A percentile compares a stretch with the other conserved stretches of the same genome.
Evolutionary conservation across 2,888 invertebrate genomes (phyloP).

Genomic region (Mylabris sibirica): DNA sequence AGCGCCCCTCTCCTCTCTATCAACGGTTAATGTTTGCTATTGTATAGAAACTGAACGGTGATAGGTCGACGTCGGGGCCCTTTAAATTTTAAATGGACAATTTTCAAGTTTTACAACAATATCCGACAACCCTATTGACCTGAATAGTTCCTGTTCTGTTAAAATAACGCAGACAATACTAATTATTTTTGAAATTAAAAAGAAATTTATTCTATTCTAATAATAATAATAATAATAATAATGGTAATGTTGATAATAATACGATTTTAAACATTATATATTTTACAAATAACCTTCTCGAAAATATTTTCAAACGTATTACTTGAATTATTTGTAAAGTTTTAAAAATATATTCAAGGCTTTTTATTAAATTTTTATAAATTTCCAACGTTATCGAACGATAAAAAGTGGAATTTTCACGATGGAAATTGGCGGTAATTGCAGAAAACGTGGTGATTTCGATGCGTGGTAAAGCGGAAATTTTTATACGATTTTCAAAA

Average conservation of each 20-base stretch:
- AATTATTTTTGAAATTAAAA: slow-evolving; percentile 40
- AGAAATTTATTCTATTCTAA: slow-evolving; percentile 19
- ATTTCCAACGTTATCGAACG: neutral
- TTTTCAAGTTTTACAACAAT: slow-evolving; percentile 18
- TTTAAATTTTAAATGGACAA: slow-evolving; percentile 45
- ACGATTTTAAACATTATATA: slow-evolving; percentile 1
- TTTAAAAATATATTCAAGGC: neutral
- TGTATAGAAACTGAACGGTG: neutral
- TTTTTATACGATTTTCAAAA: neutral
- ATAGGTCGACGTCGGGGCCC: slow-evolving; percentile 19
- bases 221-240: slow-evolving; percentile 10
- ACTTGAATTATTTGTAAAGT: neutral
- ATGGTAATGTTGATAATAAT: slow-evolving; percentile 20
- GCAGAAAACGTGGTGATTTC: neutral
- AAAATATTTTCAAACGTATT: neutral
- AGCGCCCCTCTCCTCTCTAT: slow-evolving; percentile 12
- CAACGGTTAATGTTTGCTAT: neutral
- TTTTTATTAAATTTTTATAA: neutral
- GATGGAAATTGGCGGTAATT: neutral
- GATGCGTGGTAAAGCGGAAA: slow-evolving; percentile 3
- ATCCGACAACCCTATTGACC: slow-evolving; percentile 41
- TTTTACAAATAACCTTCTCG: neutral
- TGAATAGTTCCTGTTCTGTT: slow-evolving; percentile 35
- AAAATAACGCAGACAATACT: slow-evolving; percentile 34
- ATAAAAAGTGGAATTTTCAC: neutral